A percentile compares a stretch with the other conserved stretches of the same genome.
Conservation (phyloP, 1,140 invertebrate species). For the Telenomus remus region DNA sequence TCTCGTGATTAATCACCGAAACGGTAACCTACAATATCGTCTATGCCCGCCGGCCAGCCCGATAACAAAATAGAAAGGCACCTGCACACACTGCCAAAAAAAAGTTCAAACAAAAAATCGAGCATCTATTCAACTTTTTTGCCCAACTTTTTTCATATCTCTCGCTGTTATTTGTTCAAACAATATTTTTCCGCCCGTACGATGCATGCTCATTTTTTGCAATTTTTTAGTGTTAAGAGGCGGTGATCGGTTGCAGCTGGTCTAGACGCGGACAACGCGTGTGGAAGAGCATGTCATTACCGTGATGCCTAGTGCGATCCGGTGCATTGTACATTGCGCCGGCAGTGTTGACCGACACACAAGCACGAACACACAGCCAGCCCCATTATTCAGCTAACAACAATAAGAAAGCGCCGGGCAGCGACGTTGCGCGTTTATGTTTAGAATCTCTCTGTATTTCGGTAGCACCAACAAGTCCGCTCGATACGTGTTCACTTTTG, state of each 20-base stretch:
- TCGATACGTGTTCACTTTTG: constrained; percentile 33
- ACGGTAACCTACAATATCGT: constrained; percentile 42
- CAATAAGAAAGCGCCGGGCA: constrained; percentile 44
- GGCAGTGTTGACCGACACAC: constrained; percentile 4
- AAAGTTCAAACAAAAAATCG: neutral
- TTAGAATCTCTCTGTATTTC: constrained; percentile 29
- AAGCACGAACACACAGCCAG: constrained; percentile 6
- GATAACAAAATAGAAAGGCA: constrained; percentile 34
- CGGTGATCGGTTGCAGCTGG: neutral
- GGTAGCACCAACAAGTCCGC: constrained; percentile 23
- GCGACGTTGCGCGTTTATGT: constrained; percentile 33
- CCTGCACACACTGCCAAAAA: constrained; percentile 25
- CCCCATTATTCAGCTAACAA: constrained; percentile 37
- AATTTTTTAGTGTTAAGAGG: neutral
- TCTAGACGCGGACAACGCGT: constrained; percentile 22
- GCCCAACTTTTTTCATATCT: neutral
- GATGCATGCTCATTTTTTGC: too few relatives aligned
- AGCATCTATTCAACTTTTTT: neutral
- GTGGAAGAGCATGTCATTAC: constrained; percentile 71
- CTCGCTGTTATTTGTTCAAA: neutral
- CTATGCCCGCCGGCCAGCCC: constrained; percentile 7
- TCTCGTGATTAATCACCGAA: constrained; percentile 42
- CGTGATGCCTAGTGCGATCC: constrained; percentile 67
- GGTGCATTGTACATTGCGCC: constrained; percentile 64
- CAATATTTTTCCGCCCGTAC: too few relatives aligned